phyloP scores from a whole-genome alignment of 2,888 invertebrate species.

The Coecobrya sp. region DNA sequence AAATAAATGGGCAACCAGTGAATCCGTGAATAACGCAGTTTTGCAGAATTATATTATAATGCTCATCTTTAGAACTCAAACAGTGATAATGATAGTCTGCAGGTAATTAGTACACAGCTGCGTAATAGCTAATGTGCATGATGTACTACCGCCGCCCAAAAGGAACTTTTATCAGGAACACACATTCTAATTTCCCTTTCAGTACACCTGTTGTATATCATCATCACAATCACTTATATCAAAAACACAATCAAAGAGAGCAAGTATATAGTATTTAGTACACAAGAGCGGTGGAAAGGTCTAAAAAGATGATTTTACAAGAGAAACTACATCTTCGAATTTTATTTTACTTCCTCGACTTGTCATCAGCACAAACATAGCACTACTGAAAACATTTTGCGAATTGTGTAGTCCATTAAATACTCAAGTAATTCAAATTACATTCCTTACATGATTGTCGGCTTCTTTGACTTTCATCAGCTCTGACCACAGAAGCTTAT shows the following conservation, averaged over 20 bases:
- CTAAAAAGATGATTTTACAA: not conserved
- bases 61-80: not conserved
- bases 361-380: not conserved
- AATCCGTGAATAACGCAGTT: not conserved
- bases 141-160: slow-evolving; percentile 7
- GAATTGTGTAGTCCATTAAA: not conserved
- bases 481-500: not conserved
- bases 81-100: not conserved
- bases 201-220: slow-evolving; percentile 30
- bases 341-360: not conserved
- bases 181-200: slow-evolving; percentile 17
- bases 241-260: not conserved
- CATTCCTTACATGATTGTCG: not conserved
- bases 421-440: not conserved
- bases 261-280: not conserved
- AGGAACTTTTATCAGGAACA: not conserved
- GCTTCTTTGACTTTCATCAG: not conserved
- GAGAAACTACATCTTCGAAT: not conserved
- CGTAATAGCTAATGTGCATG: not conserved
- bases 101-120: not conserved
- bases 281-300: not conserved
- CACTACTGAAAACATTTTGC: not conserved
- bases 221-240: not conserved
- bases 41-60: not conserved
- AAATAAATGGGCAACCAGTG: not conserved